Conservation (phyloP, 2,888 invertebrate genomes). For the Capitulum mitella region DNA sequence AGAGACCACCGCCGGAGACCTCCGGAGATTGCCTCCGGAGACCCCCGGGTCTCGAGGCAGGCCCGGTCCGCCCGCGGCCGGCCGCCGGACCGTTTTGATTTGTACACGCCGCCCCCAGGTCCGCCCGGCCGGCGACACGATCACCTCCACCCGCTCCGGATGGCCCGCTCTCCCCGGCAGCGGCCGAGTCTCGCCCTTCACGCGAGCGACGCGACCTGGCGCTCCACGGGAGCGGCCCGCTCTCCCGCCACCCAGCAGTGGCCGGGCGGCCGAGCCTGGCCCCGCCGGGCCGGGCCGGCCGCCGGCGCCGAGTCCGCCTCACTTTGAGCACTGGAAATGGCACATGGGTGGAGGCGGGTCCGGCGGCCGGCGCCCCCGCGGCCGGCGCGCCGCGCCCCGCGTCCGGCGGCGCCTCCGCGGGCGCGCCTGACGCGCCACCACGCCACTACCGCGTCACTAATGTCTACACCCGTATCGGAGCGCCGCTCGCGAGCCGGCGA, state of each 20-base stretch:
- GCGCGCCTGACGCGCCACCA: no score
- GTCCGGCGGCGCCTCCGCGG: no score
- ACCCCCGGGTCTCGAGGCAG: neutral
- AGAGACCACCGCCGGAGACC: no score
- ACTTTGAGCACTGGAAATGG: slow-evolving; percentile 11
- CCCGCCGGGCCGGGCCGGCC: no score
- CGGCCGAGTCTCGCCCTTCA: no score
- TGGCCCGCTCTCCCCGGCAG: neutral
- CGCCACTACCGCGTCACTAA: neutral
- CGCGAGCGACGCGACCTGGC: no score
- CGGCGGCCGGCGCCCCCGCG: neutral
- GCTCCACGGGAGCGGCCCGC: no score
- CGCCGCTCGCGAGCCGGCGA: no score
- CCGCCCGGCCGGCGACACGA: neutral
- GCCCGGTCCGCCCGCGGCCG: neutral
- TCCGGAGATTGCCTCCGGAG: no score
- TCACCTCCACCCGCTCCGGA: neutral
- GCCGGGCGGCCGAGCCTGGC: no score
- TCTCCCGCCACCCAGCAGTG: no score
- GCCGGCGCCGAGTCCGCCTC: no score
- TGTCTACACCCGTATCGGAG: neutral
- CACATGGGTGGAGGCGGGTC: neutral
- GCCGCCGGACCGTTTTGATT: neutral
- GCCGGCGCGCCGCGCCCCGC: neutral
- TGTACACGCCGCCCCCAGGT: neutral